Evolutionary conservation across 2,113 vertebrate genomes (phyloP).

Genomic region (Vireo altiloquus): DNA sequence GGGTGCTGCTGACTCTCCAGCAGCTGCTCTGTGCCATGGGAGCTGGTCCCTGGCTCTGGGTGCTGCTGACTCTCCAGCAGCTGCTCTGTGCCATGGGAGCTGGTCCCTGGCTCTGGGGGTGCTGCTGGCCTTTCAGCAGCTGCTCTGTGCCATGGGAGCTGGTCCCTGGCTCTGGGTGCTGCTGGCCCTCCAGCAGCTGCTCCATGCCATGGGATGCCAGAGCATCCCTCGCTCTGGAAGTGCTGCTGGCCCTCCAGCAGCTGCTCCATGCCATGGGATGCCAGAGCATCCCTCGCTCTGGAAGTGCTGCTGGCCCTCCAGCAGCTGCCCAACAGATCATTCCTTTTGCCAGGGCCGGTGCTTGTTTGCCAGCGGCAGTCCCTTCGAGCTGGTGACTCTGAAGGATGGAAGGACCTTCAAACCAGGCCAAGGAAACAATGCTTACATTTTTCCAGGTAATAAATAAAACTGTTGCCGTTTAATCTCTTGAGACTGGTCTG

Average conservation of each 20-base stretch:
- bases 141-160: too few relatives aligned
- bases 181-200: not conserved
- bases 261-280: not conserved
- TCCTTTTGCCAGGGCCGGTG: conserved; percentile 81
- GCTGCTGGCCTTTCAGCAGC: too few relatives aligned
- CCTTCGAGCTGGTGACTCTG: conserved; percentile 86
- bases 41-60: too few relatives aligned
- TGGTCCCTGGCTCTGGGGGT: too few relatives aligned
- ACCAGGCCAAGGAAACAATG: conserved; percentile 96
- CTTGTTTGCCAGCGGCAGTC: conserved; percentile 95
- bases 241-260: too few relatives aligned
- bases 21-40: not conserved
- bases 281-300: not conserved
- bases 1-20: too few relatives aligned
- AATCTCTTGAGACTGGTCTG: not conserved
- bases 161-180: too few relatives aligned
- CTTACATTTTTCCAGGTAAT: conserved; percentile 95
- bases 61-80: not conserved
- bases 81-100: too few relatives aligned
- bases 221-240: too few relatives aligned
- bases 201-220: too few relatives aligned
- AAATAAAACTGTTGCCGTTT: not conserved
- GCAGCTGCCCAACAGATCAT: rapidly evolving
- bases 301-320: rapidly evolving
- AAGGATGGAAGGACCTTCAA: conserved; percentile 82